These are phyloP conservation scores for Phoronis australis DNA, from an alignment of 2,888 invertebrate species.

Conservation along the genomic window DNA sequence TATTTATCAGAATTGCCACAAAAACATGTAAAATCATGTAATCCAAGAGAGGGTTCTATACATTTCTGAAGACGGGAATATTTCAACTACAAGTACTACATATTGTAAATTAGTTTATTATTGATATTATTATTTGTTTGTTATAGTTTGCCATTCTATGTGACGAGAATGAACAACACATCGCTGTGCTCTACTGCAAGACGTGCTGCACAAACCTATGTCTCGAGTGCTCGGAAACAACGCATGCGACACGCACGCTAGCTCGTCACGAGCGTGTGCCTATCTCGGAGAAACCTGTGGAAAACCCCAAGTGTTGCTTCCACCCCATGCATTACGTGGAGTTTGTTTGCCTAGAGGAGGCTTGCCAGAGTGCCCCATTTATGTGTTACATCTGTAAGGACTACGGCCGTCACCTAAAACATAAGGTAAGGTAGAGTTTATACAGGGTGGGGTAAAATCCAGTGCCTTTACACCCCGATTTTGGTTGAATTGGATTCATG, in stretches of 20 bases:
- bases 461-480: too few relatives aligned
- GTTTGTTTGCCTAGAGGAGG: constrained; percentile 59
- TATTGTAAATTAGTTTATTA: too few relatives aligned
- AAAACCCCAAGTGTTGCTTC: constrained; percentile 58
- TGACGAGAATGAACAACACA: constrained; percentile 59
- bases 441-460: too few relatives aligned
- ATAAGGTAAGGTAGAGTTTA: constrained; percentile 58
- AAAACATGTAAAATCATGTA: too few relatives aligned
- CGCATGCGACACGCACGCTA: constrained; percentile 58
- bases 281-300: constrained; percentile 58
- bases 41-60: too few relatives aligned
- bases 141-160: constrained; percentile 54
- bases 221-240: constrained; percentile 56
- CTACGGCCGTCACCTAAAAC: constrained; percentile 58
- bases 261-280: constrained; percentile 58
- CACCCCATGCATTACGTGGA: constrained; percentile 59
- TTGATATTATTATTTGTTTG: constrained; percentile 6
- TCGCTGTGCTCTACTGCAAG: constrained; percentile 59
- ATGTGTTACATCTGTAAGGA: constrained; percentile 62
- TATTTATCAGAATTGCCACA: too few relatives aligned
- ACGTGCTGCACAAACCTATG: constrained; percentile 59
- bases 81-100: too few relatives aligned
- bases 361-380: constrained; percentile 56
- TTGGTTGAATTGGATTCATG: too few relatives aligned
- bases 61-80: too few relatives aligned